Evolutionary conservation across 2,888 invertebrate genomes (phyloP), one percentile per base, ranked within the genome.

Genomic region (Lacanobia wlatinum): DNA sequence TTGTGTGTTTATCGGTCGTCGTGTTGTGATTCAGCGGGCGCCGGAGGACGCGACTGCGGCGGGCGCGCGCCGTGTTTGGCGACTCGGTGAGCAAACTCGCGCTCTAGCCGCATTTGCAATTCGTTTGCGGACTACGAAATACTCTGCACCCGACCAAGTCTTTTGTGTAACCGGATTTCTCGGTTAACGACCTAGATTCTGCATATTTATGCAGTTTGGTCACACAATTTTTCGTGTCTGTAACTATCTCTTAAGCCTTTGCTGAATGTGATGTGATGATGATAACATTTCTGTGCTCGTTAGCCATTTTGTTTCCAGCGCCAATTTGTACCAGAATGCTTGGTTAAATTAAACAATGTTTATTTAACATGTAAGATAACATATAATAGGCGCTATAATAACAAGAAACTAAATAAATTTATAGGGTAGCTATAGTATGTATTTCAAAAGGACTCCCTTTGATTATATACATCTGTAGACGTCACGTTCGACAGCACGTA

Each of bases 91-190:
- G 90, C 90, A 92, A 93, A 93, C 93, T 90, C 89, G 87, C 88
- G 88, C 87, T 88, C 85, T 84, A 83, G 88, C 90, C 88, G 90
- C 91, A 92, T 93, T 93, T 92, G 92, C 92, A 91, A 91, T 92
- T 93, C 93, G 93, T 92, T 93, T 93, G 91, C 87, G 87, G 92
- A 92, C 92, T 92, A 89, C 93, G 89, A 92, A 93, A 92, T 92
- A 91, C 91, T 92, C 91, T 87, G 89, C 91, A 89, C 90, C 89
- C 90, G 85, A 91, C 91, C 89, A 90, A 93, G 90, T 91, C 92
- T 93, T 93, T 93, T 92, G 93, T 92, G 92, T 92, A 91, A 93
- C 91, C 89, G 90, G 92, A 93, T 94, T 94, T 93, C 90, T 90
- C 91, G 90, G 92, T 91, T 94, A 93, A 94, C 93, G 94, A 94